phyloP scores from a whole-genome alignment of 2,113 vertebrate genomes.

The Ondatra zibethicus region DNA sequence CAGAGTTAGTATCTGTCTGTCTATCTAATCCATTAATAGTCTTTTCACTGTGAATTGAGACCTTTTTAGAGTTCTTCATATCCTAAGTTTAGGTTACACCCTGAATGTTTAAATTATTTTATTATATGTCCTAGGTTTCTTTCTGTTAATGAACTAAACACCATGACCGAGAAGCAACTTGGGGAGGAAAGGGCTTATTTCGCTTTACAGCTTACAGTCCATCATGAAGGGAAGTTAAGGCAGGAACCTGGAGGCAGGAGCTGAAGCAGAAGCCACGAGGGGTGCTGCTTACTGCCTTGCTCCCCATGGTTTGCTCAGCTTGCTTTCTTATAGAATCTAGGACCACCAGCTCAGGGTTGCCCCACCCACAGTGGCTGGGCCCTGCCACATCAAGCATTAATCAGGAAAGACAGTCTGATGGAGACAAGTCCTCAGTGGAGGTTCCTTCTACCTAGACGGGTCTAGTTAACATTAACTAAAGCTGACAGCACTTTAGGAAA shows the following conservation, averaged over 20 bases:
- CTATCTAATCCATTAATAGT: background rate
- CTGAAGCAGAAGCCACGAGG: background rate
- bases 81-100: background rate
- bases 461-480: background rate
- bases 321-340: background rate
- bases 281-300: background rate
- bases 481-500: background rate
- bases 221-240: background rate
- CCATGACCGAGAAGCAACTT: background rate
- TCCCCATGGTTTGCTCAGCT: background rate
- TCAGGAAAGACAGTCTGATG: background rate
- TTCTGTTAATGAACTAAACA: background rate
- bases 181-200: background rate
- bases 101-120: background rate
- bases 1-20: background rate
- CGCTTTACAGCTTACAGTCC: background rate
- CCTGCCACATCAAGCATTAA: background rate
- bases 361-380: background rate
- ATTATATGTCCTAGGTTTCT: background rate
- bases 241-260: background rate
- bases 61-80: constrained; percentile 12
- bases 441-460: background rate
- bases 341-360: background rate
- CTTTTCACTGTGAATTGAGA: background rate
- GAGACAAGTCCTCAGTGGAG: background rate